phyloP scores from a whole-genome alignment of 2,113 vertebrate genomes.

The Sitta europaea region DNA sequence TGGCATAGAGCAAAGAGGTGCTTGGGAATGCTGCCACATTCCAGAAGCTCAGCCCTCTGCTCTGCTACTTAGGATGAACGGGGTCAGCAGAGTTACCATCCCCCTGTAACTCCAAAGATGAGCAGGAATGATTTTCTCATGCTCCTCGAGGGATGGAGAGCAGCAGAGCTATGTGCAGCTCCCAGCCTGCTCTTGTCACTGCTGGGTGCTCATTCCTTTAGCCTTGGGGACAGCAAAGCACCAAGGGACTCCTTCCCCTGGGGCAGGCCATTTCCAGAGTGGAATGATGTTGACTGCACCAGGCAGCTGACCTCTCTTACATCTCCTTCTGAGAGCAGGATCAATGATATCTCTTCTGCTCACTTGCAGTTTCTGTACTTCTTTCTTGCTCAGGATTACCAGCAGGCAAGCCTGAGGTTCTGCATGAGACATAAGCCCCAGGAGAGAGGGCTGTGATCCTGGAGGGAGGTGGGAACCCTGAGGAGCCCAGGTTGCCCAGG shows the following conservation, averaged over 20 bases:
- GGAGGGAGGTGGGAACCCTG: neutral
- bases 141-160: neutral
- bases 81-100: neutral
- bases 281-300: neutral
- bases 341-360: neutral
- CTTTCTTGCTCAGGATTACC: neutral
- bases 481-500: neutral
- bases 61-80: neutral
- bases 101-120: neutral
- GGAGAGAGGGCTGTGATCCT: neutral
- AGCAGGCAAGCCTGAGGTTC: neutral
- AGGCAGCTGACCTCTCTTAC: neutral
- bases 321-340: neutral
- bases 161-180: too few relatives aligned
- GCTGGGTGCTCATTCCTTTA: neutral
- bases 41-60: neutral
- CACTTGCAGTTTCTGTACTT: neutral
- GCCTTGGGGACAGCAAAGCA: neutral
- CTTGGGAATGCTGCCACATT: conserved; percentile 68
- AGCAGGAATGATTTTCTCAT: neutral
- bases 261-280: neutral
- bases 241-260: neutral
- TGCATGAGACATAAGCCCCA: neutral
- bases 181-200: neutral
- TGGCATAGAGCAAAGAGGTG: neutral